Conservation (phyloP, 2,113 vertebrate species). For the Oncorhynchus keta region DNA sequence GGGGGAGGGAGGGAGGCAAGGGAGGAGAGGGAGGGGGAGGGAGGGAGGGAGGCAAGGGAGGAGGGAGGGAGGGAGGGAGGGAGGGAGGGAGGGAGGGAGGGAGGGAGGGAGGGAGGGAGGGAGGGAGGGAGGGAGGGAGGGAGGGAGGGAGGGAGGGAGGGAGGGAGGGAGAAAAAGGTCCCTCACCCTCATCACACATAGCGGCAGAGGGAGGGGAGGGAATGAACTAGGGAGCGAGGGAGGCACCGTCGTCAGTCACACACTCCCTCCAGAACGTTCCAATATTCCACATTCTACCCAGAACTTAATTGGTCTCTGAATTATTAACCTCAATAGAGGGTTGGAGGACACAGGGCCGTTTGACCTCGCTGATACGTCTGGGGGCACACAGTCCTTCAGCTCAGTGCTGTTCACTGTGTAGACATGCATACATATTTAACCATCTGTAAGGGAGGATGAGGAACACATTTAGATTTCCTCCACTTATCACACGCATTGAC, state of each 20-base stretch:
- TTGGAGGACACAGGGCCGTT: conserved; percentile 20
- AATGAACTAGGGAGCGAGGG: too few relatives aligned
- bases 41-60: background rate
- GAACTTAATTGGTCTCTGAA: conserved; percentile 57
- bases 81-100: background rate
- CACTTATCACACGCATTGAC: conserved; percentile 27
- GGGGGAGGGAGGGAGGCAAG: background rate
- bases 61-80: background rate
- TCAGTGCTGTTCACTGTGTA: background rate
- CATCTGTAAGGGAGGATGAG: conserved; percentile 20
- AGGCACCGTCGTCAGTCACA: too few relatives aligned
- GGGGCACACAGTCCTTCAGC: conserved; percentile 34
- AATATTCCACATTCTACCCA: conserved; percentile 43
- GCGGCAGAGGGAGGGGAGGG: background rate
- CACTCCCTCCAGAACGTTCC: conserved; percentile 35
- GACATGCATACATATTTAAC: conserved; percentile 44
- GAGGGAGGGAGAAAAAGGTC: background rate
- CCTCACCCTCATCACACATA: conserved; percentile 12
- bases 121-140: background rate
- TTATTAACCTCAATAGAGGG: conserved; percentile 63
- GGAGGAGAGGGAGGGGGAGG: background rate
- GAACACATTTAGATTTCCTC: background rate
- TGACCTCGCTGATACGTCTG: conserved; percentile 37
- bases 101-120: background rate
- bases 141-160: background rate